Conservation (phyloP, 2,888 invertebrate species). For the Drosophila nr. perissopoda region DNA sequence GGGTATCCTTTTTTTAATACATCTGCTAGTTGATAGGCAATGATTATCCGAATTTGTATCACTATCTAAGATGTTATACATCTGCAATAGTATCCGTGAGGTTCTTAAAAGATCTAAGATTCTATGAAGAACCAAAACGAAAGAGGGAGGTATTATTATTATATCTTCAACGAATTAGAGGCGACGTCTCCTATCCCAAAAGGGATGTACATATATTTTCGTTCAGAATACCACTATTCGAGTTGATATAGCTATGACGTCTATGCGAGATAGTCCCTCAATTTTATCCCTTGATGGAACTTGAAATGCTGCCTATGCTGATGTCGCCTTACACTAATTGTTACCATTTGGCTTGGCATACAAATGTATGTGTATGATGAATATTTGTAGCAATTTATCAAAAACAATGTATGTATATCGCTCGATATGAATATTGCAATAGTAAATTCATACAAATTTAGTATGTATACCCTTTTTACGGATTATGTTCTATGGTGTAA, state of each 20-base stretch:
- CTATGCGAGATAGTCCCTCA: neutral
- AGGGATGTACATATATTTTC: neutral
- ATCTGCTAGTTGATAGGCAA: neutral
- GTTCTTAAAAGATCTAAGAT: neutral
- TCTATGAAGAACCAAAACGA: neutral
- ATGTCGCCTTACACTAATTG: neutral
- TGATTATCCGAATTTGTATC: neutral
- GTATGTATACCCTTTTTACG: constrained; percentile 27
- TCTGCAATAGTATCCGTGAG: neutral
- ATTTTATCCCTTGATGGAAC: neutral
- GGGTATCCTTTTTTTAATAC: neutral
- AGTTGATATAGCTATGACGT: neutral
- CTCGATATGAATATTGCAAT: neutral
- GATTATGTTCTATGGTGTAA: constrained; percentile 34
- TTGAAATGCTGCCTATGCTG: neutral
- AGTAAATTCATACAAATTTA: constrained; percentile 2
- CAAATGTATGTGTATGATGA: neutral
- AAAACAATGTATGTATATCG: neutral
- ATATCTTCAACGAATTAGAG: too few species aligned
- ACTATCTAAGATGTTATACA: neutral
- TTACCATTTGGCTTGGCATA: neutral
- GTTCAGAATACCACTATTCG: neutral
- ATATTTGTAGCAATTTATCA: neutral
- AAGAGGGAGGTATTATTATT: neutral
- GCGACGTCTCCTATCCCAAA: neutral